Evolutionary conservation across 2,797 vertebrate genomes (phyloP), one percentile per base, ranked within the genome.

Genomic region (Sarcoramphus papa): DNA sequence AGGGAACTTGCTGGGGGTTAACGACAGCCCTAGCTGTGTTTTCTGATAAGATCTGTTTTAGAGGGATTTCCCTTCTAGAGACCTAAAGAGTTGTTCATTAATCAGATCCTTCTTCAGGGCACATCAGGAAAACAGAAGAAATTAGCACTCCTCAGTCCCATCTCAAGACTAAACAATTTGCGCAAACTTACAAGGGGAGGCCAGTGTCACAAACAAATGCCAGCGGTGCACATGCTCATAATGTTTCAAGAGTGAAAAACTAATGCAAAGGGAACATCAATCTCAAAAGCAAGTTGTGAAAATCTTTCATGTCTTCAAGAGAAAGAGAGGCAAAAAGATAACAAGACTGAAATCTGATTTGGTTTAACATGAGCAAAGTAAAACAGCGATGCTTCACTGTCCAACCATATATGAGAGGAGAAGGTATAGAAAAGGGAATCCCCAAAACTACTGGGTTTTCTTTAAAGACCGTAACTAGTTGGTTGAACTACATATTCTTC

Each of bases 1-100:
- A 10, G 84, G 53, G 69, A 94, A 51, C 72, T 88, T 93, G 33
- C 65, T 85, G 64, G 41, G 54, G 40, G 68, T 90, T 88, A 89
- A 74, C 0, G 6, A 70, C 51, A 92, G n/a, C 59, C 27, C n/a
- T 90, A 62, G 21, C 31, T 85, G 12, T 4, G 6, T 64, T 82
- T 80, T 87, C 67, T 89, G 47, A 51, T 59, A 25, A 48, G 18
- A 85, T 69, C 70, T 88, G 9, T 33, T 93, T 93, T 87, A 87
- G 64, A 64, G 35, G 83, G 56, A 24, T 89, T 95, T 85, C 56
- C 48, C 27, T 91, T 77, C 22, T 68, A 28, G 28, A 87, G 5
- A 85, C 43, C 18, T 67, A 25, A 93, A 60, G 48, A 74, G 41
- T 14, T 75, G 45, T 19, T 83, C 14, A 1, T 80, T 54, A 54